Conservation (phyloP, 2,888 invertebrate species). For the Pocota personata region DNA sequence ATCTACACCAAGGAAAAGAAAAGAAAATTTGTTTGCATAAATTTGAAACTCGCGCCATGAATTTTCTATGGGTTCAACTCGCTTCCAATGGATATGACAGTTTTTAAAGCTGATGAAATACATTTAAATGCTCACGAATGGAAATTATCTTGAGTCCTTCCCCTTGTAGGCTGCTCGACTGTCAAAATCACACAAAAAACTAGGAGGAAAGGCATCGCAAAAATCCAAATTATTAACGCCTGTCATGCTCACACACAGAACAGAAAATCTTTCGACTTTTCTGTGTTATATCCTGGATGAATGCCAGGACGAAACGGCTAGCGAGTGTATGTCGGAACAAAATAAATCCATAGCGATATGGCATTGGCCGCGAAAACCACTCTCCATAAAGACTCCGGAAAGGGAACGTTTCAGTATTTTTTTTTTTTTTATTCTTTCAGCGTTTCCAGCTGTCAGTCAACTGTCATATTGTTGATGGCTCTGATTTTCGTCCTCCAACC, state of each 20-base stretch:
- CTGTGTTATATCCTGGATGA: constrained; percentile 31
- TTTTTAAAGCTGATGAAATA: neutral
- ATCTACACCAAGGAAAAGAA: constrained; percentile 1
- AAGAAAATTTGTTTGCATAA: constrained; percentile 29
- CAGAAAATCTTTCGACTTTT: constrained; percentile 17
- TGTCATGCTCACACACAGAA: constrained; percentile 41
- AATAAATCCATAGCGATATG: constrained; percentile 31
- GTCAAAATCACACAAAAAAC: constrained; percentile 24
- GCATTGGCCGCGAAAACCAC: constrained; percentile 29
- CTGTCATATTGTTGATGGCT: constrained; percentile 52
- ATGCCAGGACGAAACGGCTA: constrained; percentile 16
- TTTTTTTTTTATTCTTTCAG: constrained; percentile 22
- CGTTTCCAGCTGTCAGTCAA: constrained; percentile 50
- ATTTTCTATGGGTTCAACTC: neutral
- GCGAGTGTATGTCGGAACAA: neutral
- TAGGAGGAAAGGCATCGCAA: neutral
- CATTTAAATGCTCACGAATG: neutral
- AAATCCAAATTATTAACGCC: constrained; percentile 53
- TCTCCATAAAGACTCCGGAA: neutral
- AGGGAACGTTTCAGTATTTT: neutral
- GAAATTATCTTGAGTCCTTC: constrained; percentile 29
- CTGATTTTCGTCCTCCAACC: constrained; percentile 9
- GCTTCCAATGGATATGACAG: constrained; percentile 10
- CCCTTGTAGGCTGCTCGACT: constrained; percentile 35
- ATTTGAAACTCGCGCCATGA: constrained; percentile 2